phyloP scores from a whole-genome alignment of 2,797 vertebrate species.

The Tapera naevia region DNA sequence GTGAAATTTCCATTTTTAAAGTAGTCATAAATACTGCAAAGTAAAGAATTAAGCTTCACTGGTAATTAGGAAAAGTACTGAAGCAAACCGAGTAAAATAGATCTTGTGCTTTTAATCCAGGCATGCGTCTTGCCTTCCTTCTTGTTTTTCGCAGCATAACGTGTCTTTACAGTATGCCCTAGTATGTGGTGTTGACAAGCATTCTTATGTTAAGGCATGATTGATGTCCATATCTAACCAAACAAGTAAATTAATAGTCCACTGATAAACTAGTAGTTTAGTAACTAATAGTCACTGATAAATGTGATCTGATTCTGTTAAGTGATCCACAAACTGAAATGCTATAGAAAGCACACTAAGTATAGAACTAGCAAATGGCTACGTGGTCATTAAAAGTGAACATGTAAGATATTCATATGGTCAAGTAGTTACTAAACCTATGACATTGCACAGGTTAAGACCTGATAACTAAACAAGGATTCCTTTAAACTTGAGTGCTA shows the following conservation, averaged over 20 bases:
- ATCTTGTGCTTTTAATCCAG: not conserved
- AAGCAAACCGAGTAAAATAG: not conserved
- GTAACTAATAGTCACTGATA: not conserved
- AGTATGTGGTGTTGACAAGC: not conserved
- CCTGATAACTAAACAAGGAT: not conserved
- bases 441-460: not conserved
- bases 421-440: not conserved
- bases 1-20: not conserved
- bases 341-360: not conserved
- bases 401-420: not conserved
- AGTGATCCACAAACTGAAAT: not conserved
- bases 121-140: not conserved
- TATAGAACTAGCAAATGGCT: not conserved
- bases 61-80: not conserved
- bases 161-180: not conserved
- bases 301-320: not conserved
- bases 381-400: not conserved
- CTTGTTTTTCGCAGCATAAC: not conserved
- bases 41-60: not conserved
- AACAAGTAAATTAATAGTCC: not conserved
- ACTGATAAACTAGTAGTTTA: not conserved
- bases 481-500: not conserved
- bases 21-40: not conserved
- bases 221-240: not conserved
- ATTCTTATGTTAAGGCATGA: not conserved